Evolutionary conservation across 2,113 vertebrate genomes (phyloP).

Genomic region (Stictonetta naevosa): DNA sequence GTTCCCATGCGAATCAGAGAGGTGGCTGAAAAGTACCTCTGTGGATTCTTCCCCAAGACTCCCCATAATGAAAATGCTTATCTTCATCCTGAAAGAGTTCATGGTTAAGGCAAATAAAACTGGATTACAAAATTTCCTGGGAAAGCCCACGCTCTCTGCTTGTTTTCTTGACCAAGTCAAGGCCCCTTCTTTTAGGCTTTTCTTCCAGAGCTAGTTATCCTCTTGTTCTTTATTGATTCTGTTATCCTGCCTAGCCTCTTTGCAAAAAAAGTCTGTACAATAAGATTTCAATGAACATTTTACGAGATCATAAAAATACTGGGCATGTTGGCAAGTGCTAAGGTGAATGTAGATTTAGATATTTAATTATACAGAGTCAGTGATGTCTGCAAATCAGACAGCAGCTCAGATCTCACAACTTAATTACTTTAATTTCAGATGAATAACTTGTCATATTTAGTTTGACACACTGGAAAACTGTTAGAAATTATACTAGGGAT

Average conservation of each 20-base stretch:
- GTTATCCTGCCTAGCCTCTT: background rate
- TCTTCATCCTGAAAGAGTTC: background rate
- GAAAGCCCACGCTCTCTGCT: background rate
- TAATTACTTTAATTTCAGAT: conserved; percentile 74
- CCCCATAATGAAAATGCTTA: background rate
- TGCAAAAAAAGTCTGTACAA: background rate
- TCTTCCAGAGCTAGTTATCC: background rate
- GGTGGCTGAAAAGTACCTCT: background rate
- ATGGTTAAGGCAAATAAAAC: background rate
- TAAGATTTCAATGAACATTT: background rate
- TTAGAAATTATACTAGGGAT: background rate
- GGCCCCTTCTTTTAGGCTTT: background rate
- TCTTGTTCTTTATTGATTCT: background rate
- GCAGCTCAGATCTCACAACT: conserved; percentile 53
- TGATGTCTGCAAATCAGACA: conserved; percentile 70
- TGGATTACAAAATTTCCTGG: background rate
- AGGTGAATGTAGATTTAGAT: conserved; percentile 45
- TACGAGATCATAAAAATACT: background rate
- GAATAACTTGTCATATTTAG: conserved; percentile 10
- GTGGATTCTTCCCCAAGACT: background rate
- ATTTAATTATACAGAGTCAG: conserved; percentile 67
- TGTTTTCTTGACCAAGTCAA: background rate
- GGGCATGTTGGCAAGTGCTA: conserved; percentile 25
- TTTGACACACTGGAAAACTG: background rate
- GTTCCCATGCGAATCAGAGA: background rate